Base-by-base conservation (phyloP, 2,797 vertebrate species). In the Gallinago solitaria region DNA sequence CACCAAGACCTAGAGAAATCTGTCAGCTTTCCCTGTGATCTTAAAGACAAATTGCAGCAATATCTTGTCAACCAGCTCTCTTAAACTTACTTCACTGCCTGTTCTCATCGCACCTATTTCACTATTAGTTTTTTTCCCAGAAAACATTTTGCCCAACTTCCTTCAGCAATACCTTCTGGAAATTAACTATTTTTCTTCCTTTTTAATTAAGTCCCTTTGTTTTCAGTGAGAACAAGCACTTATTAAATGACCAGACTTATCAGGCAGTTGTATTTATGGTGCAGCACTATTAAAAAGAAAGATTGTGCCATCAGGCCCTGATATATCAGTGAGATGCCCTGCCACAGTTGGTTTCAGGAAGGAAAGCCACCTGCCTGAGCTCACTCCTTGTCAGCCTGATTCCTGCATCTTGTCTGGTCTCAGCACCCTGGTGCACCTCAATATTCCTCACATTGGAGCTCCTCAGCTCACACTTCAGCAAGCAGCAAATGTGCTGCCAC, bases 21-120 rank as follows among this genome's bases (percentile, higher is more conserved):
- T 90, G 91, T 96, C 95, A 96, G 63, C 90, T 90, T 83, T 80
- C 93, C 95, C 19, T 25, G 85, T 96, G 97, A 97, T 96, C 97
- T 96, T 87, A 61, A 95, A 96, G 96, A 96, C n/a, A 83, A 97
- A 96, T 90, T 89, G 60, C 88, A 85, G 96, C 93, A 87, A 90
- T 96, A 95, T 92, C 92, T 94, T 92, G 67, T 94, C 89, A 91
- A 67, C 88, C 92, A 80, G 78, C 87, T 85, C 81, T 92, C 69
- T 80, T 93, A 94, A 94, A 96, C 88, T 91, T 74, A 86, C 63
- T 77, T 75, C 71, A 50, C 93, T 94, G 79, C 85, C 96, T 88
- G 37, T 70, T 94, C 81, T 95, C 78, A 53, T 93, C 75, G 57
- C 47, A 77, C 85, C 50, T 71, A 43, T 79, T 87, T 69, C 77